Conservation (phyloP, 2,888 invertebrate species). For the Eupithecia subumbrata region DNA sequence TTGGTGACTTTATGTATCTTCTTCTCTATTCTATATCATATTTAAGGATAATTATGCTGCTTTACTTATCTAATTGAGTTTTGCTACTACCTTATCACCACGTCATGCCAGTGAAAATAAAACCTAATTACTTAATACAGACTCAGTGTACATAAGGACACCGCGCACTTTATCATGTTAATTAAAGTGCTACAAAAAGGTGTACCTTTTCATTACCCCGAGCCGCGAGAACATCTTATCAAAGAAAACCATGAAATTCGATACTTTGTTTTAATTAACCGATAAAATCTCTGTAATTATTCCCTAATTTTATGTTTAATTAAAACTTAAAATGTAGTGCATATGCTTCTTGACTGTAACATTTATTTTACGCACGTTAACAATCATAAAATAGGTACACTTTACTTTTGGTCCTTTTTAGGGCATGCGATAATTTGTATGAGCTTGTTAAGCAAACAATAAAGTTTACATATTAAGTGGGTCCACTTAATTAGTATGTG, state of each 20-base stretch:
- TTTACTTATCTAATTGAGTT: no score
- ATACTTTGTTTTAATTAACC: conserved; percentile 56
- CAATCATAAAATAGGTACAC: not conserved
- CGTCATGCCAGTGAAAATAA: not conserved
- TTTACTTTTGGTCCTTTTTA: not conserved
- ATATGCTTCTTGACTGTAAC: conserved; percentile 27
- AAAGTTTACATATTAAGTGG: conserved; percentile 1
- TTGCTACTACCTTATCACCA: not conserved
- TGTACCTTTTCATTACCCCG: conserved; percentile 18
- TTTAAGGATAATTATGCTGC: no score
- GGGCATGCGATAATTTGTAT: conserved; percentile 24
- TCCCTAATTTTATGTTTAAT: conserved; percentile 53
- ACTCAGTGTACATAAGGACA: not conserved
- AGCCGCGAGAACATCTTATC: conserved; percentile 60
- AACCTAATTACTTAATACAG: not conserved
- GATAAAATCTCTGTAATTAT: conserved; percentile 54
- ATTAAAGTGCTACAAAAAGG: conserved; percentile 11
- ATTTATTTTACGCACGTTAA: not conserved
- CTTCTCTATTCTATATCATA: no score
- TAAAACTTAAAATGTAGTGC: conserved; percentile 33
- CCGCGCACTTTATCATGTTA: not conserved
- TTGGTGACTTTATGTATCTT: not conserved
- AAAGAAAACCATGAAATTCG: conserved; percentile 53
- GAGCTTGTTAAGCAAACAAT: conserved; percentile 22
- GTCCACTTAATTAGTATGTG: not conserved